Evolutionary conservation across 1,140 invertebrate species (phyloP), one percentile per base, ranked within the genome.

Genomic region (Drosophila aff.): DNA sequence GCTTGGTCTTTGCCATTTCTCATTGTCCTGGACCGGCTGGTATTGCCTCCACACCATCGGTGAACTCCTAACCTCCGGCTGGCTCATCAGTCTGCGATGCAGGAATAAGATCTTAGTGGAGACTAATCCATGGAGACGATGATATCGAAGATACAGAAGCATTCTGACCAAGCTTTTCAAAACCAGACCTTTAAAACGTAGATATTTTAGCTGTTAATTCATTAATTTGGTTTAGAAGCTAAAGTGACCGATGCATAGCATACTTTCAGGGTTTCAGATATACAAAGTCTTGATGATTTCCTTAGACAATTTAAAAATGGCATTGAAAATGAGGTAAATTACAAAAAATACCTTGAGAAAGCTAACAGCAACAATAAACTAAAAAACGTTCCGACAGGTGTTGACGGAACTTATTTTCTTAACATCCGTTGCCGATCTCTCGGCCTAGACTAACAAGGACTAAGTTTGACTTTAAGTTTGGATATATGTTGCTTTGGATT

Each of bases 241-340:
- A 9, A 18, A 16, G 6, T 4, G 4, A 11, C 5, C 3, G 10
- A 23, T 15, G 2, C 11, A 1, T 18, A 15, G 71, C 61, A 66
- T 64, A 75, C 59, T 75, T 75, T 75, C 36, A 57, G 72, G 72
- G 33, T 23, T 23, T 23, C 23, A 28, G 0, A 6, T 1, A 28
- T 28, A 28, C 5, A 28, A 28, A 28, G 28, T 28, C 28, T 28
- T 28, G 6, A 28, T 28, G 28, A 28, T 28, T 28, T 28, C 6
- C 28, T 28, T 7, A 28, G 5, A 28, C 6, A 28, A 7, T 28
- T 28, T 28, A 28, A 28, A 28, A 7, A 28, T 28, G 28, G 0
- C 28, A 28, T 28, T 7, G 6, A 28, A 31, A 31, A 10, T 33
- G 9, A 33, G 9, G 0, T 33, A 33, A 10, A 33, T 33, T 33